A percentile compares a stretch with the other conserved stretches of the same genome.
Evolutionary conservation across 1,140 invertebrate genomes (phyloP).

Genomic region (Drosophila saltans): DNA sequence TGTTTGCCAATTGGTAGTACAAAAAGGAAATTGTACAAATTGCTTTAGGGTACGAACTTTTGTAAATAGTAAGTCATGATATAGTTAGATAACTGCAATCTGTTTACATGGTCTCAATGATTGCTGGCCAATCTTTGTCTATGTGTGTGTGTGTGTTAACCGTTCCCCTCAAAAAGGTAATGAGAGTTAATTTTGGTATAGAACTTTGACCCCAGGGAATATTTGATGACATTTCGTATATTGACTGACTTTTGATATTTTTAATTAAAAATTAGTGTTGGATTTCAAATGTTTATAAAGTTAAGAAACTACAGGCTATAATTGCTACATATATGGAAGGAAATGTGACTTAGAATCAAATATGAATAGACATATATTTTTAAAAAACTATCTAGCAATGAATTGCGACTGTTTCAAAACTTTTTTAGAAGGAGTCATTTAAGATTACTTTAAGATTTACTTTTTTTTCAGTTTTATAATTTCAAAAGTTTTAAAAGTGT

Average conservation of each 20-base stretch:
- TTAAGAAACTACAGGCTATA: too few relatives aligned
- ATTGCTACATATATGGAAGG: too few relatives aligned
- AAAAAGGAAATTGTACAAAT: constrained; percentile 46
- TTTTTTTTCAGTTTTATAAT: too few relatives aligned
- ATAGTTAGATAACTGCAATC: constrained; percentile 18
- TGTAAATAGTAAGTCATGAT: constrained; percentile 51
- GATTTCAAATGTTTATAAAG: background rate
- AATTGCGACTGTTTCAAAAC: too few relatives aligned
- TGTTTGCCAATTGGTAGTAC: constrained; percentile 49
- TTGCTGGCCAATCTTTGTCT: constrained; percentile 20
- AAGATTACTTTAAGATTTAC: too few relatives aligned
- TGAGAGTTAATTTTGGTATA: constrained; percentile 4
- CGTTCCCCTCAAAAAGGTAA: constrained; percentile 33
- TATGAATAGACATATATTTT: too few relatives aligned
- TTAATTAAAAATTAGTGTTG: background rate
- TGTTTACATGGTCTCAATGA: constrained; percentile 48
- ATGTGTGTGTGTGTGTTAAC: constrained; percentile 18
- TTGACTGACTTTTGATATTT: background rate
- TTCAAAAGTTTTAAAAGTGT: too few relatives aligned
- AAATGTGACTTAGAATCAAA: too few relatives aligned
- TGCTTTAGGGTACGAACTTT: constrained; percentile 23
- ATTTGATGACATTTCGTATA: constrained; percentile 1
- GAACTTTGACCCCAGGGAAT: background rate
- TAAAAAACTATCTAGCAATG: too few relatives aligned
- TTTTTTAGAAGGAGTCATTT: too few relatives aligned